These are phyloP conservation scores for Mythimna ferrago DNA, from an alignment of 2,888 invertebrate species.

Conservation along the genomic window DNA sequence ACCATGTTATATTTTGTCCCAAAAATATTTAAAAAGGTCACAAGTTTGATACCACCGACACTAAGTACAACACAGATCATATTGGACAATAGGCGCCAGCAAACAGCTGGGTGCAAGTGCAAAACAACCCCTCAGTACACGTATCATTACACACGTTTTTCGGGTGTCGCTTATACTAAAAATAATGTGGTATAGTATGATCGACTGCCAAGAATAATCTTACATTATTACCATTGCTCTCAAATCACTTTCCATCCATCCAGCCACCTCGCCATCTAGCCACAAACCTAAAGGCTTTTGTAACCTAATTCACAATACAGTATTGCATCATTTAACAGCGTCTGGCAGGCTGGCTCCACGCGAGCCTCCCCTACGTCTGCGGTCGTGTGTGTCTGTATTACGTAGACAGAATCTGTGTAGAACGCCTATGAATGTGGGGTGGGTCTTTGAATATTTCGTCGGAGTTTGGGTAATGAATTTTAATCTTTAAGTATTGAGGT, in stretches of 20 bases:
- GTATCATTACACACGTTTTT: too few relatives aligned
- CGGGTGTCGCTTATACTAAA: too few relatives aligned
- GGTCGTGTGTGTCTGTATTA: conserved; percentile 44
- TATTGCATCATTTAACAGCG: conserved; percentile 38
- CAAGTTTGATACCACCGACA: too few relatives aligned
- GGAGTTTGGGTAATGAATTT: background rate
- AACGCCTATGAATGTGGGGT: conserved; percentile 22
- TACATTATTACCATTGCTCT: background rate
- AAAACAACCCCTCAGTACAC: too few relatives aligned
- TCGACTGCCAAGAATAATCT: too few relatives aligned
- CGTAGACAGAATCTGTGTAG: conserved; percentile 15
- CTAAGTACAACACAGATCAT: too few relatives aligned
- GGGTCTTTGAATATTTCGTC: background rate
- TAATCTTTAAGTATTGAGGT: background rate
- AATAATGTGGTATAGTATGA: too few relatives aligned
- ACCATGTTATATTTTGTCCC: too few relatives aligned
- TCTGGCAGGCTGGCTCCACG: conserved; percentile 31
- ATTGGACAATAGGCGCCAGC: too few relatives aligned
- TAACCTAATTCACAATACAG: conserved; percentile 21
- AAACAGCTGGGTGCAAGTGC: too few relatives aligned
- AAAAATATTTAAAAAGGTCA: too few relatives aligned
- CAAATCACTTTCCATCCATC: background rate
- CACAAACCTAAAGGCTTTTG: conserved; percentile 3
- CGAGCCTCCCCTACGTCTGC: conserved; percentile 58
- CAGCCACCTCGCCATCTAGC: background rate